Conservation (phyloP, 2,797 vertebrate genomes). For the Squalus acanthias region DNA sequence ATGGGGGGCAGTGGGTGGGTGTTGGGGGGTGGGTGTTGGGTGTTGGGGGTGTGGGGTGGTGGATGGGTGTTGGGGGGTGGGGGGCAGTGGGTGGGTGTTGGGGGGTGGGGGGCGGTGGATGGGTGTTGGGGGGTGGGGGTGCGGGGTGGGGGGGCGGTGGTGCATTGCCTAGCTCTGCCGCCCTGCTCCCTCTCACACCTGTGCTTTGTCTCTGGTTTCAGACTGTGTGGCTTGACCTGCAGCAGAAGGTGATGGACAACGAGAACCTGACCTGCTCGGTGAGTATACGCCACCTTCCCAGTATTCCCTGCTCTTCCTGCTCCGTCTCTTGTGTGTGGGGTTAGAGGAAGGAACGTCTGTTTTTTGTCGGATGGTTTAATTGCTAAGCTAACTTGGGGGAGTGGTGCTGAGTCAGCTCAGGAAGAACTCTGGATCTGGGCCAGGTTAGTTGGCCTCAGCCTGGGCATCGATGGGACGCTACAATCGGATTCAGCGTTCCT, state of each 20-base stretch:
- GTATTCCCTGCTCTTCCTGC: neutral
- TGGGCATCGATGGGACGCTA: neutral
- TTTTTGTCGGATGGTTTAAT: neutral
- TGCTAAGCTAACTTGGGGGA: too few relatives aligned
- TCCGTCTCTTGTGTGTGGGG: neutral
- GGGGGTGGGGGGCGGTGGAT: too few relatives aligned
- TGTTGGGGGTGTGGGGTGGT: too few relatives aligned
- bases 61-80: too few relatives aligned
- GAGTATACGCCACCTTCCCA: constrained; percentile 54
- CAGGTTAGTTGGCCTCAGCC: neutral
- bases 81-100: too few relatives aligned
- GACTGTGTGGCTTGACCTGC: constrained; percentile 93
- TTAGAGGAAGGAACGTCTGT: neutral
- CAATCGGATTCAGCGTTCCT: neutral
- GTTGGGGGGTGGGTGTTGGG: too few relatives aligned
- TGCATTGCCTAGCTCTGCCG: neutral
- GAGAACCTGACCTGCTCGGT: constrained; percentile 79
- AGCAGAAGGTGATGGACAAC: constrained; percentile 86
- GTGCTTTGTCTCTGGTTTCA: constrained; percentile 53
- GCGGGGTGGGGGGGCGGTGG: neutral
- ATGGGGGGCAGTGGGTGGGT: neutral
- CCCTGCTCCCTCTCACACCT: neutral
- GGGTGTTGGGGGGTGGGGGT: too few relatives aligned
- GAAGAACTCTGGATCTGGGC: too few relatives aligned
- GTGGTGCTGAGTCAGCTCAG: neutral